A percentile compares a stretch with the other conserved stretches of the same genome.
Evolutionary conservation across 2,797 vertebrate genomes (phyloP).

Genomic region (Halcyon leucocephala): DNA sequence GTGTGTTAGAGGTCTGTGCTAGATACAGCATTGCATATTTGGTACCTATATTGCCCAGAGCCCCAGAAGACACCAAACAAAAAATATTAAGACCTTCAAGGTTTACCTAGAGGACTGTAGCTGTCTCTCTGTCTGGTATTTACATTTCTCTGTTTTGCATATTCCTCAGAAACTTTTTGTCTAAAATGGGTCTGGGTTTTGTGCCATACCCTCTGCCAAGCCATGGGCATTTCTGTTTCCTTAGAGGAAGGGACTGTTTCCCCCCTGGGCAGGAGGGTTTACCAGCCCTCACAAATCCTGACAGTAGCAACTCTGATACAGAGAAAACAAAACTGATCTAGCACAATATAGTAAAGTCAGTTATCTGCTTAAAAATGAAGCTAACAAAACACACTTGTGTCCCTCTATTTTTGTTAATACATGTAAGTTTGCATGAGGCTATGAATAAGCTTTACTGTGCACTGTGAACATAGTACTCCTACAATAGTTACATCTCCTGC

Average conservation of each 20-base stretch:
- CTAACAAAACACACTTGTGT: background rate
- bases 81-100: background rate
- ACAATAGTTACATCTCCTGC: background rate
- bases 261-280: background rate
- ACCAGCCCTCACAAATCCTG: background rate
- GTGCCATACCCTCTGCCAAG: background rate
- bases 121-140: background rate
- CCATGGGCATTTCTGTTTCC: background rate
- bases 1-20: background rate
- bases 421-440: background rate
- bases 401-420: rapidly evolving
- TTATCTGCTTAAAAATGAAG: background rate
- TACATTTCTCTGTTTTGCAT: background rate
- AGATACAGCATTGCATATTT: background rate
- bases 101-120: background rate
- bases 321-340: background rate
- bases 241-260: background rate
- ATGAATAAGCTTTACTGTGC: background rate
- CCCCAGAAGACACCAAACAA: background rate
- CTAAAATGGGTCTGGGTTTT: background rate
- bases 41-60: background rate
- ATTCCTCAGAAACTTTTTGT: background rate
- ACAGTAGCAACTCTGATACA: background rate
- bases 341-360: background rate
- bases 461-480: rapidly evolving